phyloP scores from a whole-genome alignment of 2,888 invertebrate genomes.

The Stenotaenia linearis region DNA sequence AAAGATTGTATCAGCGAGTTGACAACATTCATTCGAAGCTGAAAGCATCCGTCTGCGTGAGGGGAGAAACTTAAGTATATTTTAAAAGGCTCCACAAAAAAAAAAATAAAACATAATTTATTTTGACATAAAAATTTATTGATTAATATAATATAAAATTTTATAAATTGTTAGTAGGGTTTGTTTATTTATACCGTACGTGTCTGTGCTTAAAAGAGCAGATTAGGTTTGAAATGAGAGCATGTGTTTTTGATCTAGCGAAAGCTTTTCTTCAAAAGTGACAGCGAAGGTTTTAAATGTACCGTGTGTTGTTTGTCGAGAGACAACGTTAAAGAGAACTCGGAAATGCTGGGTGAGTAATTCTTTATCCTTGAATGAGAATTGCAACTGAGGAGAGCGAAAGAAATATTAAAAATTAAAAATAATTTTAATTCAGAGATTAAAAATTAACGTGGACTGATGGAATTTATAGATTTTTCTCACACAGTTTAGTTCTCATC shows the following conservation, averaged over 20 bases:
- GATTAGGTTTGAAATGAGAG: conserved; percentile 5
- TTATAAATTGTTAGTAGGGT: not conserved
- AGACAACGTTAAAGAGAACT: not conserved
- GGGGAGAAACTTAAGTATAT: not conserved
- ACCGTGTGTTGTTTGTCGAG: not conserved
- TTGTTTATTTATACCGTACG: not conserved
- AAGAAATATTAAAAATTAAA: too few relatives aligned
- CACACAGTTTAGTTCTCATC: too few relatives aligned
- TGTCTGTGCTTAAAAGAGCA: not conserved
- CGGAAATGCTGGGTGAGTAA: not conserved
- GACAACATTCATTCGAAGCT: conserved; percentile 11
- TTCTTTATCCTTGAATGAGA: too few relatives aligned
- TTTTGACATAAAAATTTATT: too few relatives aligned
- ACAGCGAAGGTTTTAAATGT: conserved; percentile 26
- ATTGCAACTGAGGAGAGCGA: too few relatives aligned
- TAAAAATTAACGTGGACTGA: too few relatives aligned
- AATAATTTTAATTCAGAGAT: too few relatives aligned
- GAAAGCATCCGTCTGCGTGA: not conserved
- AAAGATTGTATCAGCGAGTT: conserved; percentile 10
- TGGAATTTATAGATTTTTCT: too few relatives aligned
- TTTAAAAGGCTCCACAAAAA: not conserved
- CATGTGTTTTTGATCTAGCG: conserved; percentile 30
- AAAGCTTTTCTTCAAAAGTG: conserved; percentile 30
- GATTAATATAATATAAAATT: not conserved
- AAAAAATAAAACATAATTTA: too few relatives aligned